Base-by-base conservation (phyloP, 2,113 vertebrate genomes). In the Brachionichthys hirsutus region DNA sequence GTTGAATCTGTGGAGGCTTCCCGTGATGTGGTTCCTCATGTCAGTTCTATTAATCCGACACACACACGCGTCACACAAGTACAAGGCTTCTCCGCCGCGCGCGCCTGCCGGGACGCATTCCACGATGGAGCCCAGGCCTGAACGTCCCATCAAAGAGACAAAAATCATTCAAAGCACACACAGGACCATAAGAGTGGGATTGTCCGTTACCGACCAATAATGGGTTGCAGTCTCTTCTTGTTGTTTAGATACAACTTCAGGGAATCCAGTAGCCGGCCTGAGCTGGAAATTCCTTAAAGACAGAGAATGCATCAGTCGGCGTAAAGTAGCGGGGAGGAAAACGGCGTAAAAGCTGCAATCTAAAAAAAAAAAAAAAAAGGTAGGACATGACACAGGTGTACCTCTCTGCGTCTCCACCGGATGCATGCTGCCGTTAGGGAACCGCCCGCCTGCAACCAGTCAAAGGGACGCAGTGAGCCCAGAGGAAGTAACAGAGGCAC, bases 1-100 rank as follows among this genome's bases (percentile, higher is more conserved):
- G 55, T 80, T 86, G 70, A 81, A 89, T 78, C 85, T 74, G 72
- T 90, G 89, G 49, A 82, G 71, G 46, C 87, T 88, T 57, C 89
- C 89, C 69, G 82, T 63, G 24, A 90, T 89, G 75, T 90, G 89
- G 77, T 78, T 88, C 11, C 83, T 73, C 41, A 88, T 74, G 67
- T 89, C 88, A 7, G 78, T 64, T 71, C 74, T 84, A 41, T 40
- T 59, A 1, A 85, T 75, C 7, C 77, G 84, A 65, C 83, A 77
- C 22, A 72, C 12, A 42, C 89, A 90, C 56, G 63, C 85, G 17
- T 82, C 82, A 69, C 89, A 89, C 17, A 89, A 38, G 54, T 85
- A 90, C 22, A 89, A 5, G 0, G 34, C 17, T 16, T 87, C 66
- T 62, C 24, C 42, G 55, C 36, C 8, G 20, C 6, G 19, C 2